These are phyloP conservation scores for Sphenopsis melanotis DNA, from an alignment of 2,797 vertebrate species.

Conservation along the genomic window DNA sequence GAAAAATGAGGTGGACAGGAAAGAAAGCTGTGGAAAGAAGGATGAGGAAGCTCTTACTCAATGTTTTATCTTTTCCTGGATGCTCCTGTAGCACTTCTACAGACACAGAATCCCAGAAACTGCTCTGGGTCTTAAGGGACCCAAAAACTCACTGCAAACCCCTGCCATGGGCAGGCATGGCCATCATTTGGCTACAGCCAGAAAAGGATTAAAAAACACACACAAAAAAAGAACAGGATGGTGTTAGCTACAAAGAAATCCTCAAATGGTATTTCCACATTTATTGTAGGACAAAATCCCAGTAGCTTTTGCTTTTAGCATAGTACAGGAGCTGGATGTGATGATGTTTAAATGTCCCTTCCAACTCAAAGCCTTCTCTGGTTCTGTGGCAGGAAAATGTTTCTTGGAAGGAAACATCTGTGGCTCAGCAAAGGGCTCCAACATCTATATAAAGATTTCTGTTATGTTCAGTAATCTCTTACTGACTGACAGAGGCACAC, in stretches of 20 bases:
- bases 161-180: not conserved
- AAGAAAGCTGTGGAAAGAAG: not conserved
- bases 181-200: not conserved
- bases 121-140: not conserved
- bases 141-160: not conserved
- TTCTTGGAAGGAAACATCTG: slow-evolving; percentile 72
- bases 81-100: not conserved
- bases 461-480: not conserved
- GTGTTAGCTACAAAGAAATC: not conserved
- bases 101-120: not conserved
- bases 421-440: slow-evolving; percentile 3
- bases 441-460: not conserved
- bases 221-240: not conserved
- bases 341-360: not conserved
- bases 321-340: not conserved
- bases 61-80: not conserved
- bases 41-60: not conserved
- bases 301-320: slow-evolving; percentile 45
- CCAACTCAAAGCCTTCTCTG: not conserved
- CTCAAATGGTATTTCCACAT: not conserved
- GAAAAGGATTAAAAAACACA: not conserved
- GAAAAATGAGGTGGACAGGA: not conserved
- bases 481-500: not conserved
- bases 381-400: slow-evolving; percentile 48
- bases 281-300: not conserved